Base-by-base conservation (phyloP, 2,888 invertebrate genomes). In the Portevinia maculata region DNA sequence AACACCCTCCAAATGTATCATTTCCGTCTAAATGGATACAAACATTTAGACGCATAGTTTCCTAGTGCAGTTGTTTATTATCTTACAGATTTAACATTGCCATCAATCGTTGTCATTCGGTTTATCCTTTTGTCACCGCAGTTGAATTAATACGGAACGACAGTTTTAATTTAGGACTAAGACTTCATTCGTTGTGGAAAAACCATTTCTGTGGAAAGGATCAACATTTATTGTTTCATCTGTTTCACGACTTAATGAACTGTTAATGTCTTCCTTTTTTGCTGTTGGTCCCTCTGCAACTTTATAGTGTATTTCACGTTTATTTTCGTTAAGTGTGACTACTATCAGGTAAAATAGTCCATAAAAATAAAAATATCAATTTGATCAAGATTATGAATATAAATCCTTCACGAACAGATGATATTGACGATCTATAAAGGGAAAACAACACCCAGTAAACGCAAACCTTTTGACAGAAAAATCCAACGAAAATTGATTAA, bases 41-140 rank as follows among this genome's bases (percentile, higher is more conserved):
- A n/a, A n/a, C n/a, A n/a, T n/a, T n/a, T n/a, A n/a, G n/a, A n/a
- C n/a, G n/a, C n/a, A n/a, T 13, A 37, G 5, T 37, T 0, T 1
- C 28, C 19, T 41, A 44, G 39, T 52, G 60, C 30, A 17, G 34
- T 75, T 60, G 59, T 75, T 75, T 69, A 78, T 60, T 73, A 59
- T 65, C 78, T 73, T 73, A 65, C 65, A 73, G 46, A 73, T 59
- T 60, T 24, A 53, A 52, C 73, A 60, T 53, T 73, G 60, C 73
- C 60, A 53, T 73, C 73, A 73, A 21, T 65, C 64, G 53, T 50
- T 21, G 50, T 71, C 64, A 34, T 78, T 78, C 48, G 44, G 44
- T 78, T 74, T 73, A 78, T 78, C 78, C 67, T 37, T 65, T 50
- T 52, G 41, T 24, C 57, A 24, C 24, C 24, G 24, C 24, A 24